Evolutionary conservation across 2,113 vertebrate species (phyloP), one percentile per base, ranked within the genome.

Genomic region (Dromaius novaehollandiae): DNA sequence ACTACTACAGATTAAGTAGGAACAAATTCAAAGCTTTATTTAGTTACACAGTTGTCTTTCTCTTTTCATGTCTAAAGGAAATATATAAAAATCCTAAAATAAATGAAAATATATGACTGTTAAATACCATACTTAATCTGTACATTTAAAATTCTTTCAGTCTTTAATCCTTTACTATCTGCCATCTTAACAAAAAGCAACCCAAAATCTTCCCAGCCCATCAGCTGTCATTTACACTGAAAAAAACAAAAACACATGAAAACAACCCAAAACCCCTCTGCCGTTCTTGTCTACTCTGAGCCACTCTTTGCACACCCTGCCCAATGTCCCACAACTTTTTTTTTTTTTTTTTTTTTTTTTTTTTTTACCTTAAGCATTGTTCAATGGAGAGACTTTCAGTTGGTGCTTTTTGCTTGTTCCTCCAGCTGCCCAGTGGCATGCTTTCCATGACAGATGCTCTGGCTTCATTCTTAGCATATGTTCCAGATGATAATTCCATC

Each of bases 401-500:
- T 83, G 92, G 73, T 94, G 88, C 77, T 93, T 96, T 95, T 53
- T 93, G 86, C 24, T 4, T 79, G 86, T 21, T 96, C 93, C 90
- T 93, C 92, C 96, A 97, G 96, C 92, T 96, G 95, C 96, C 96
- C 96, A 97, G 95, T 95, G 95, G 92, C 96, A 96, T 96, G 94
- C 92, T 96, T 97, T 95, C 93, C 92, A 93, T 86, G 95, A 96
- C 96, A 97, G 96, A 97, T 96, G 96, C 96, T 97, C 94, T 95
- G 95, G 93, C 80, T 96, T 96, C 96, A 96, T 93, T 96, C 96
- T 96, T 95, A 97, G 95, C 96, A 97, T 97, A 97, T 96, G 96
- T 96, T 96, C 96, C 95, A 97, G 96, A 96, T 96, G 96, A 97
- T 96, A 96, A 97, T 96, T 96, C 96, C 95, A 96, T 96, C 93